phyloP scores from a whole-genome alignment of 2,888 invertebrate species.

The Stenotaenia linearis region DNA sequence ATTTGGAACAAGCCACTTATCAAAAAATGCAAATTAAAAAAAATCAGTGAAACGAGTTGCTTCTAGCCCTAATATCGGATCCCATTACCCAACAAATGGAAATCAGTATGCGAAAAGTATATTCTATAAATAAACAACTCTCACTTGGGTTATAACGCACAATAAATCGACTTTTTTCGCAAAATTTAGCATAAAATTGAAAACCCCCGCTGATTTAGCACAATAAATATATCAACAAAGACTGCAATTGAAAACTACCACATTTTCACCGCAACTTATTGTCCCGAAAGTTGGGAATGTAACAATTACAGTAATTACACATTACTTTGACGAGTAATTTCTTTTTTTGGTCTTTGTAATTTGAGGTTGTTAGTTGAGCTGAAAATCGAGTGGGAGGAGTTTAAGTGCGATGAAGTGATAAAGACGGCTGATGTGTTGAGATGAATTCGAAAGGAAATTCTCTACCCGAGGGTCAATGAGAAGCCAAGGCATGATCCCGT shows the following conservation, averaged over 20 bases:
- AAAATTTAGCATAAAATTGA: too few relatives aligned
- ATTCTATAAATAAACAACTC: not conserved
- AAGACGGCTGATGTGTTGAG: too few relatives aligned
- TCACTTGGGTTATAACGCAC: not conserved
- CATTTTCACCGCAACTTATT: too few relatives aligned
- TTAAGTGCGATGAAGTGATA: not conserved
- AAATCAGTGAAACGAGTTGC: not conserved
- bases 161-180: not conserved
- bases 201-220: not conserved
- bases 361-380: not conserved
- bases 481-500: not conserved
- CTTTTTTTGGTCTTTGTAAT: too few relatives aligned
- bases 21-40: not conserved
- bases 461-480: too few relatives aligned
- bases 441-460: too few relatives aligned
- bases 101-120: not conserved
- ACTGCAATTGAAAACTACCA: not conserved
- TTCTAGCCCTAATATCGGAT: not conserved
- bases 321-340: too few relatives aligned
- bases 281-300: too few relatives aligned
- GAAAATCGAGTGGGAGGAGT: not conserved
- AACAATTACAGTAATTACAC: too few relatives aligned
- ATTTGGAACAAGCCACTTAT: slow-evolving; percentile 1
- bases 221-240: not conserved
- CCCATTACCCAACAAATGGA: not conserved